phyloP scores from a whole-genome alignment of 2,113 vertebrate species.

The Pachycephala philippinensis region DNA sequence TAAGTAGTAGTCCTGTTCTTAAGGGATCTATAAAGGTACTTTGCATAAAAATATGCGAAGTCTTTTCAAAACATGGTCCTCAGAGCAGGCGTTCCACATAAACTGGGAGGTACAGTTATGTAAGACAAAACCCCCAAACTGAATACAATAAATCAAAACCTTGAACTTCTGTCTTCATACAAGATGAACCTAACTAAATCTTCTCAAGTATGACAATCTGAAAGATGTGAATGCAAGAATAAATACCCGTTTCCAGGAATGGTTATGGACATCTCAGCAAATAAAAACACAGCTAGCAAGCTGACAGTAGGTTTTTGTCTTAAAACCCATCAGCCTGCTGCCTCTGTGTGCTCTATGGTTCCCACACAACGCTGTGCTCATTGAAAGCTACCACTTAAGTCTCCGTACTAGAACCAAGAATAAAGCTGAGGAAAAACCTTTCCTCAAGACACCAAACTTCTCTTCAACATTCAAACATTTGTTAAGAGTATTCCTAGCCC shows the following conservation, averaged over 20 bases:
- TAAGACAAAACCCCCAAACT: neutral
- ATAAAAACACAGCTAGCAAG: neutral
- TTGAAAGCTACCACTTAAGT: neutral
- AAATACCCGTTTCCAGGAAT: neutral
- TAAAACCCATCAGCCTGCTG: neutral
- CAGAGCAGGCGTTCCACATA: neutral
- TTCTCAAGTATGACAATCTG: neutral
- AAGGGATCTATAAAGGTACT: neutral
- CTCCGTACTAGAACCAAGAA: neutral
- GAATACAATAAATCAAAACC: neutral
- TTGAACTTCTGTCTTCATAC: neutral
- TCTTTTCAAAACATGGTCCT: neutral
- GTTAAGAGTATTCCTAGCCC: neutral
- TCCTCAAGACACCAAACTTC: neutral
- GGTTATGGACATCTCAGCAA: neutral
- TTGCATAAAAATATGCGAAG: neutral
- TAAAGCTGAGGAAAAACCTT: neutral
- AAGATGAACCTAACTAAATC: neutral
- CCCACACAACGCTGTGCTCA: neutral
- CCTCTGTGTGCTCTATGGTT: neutral
- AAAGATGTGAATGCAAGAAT: neutral
- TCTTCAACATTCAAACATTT: neutral
- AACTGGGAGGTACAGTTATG: neutral
- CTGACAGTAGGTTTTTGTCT: neutral
- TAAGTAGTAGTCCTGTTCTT: neutral